Percentiles rank a stretch among this genome's conserved stretches.
phyloP scores from a whole-genome alignment of 2,113 vertebrate species.

The Pollachius pollachius region DNA sequence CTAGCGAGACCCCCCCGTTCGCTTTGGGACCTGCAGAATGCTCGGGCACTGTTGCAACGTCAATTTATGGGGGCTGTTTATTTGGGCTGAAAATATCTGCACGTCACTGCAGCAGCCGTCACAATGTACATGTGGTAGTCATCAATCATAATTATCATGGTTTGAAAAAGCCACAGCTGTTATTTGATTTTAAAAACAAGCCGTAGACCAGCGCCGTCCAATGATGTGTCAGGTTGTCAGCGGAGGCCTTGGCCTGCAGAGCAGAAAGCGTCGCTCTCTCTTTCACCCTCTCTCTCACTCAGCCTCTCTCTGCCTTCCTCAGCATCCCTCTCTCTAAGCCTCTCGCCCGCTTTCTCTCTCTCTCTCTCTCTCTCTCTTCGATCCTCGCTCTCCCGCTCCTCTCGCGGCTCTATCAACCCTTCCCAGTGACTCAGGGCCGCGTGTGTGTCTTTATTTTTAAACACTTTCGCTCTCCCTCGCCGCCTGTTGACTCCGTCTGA shows the following conservation, averaged over 20 bases:
- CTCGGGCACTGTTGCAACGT: conserved; percentile 43
- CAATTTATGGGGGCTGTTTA: conserved; percentile 51
- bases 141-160: conserved; percentile 78
- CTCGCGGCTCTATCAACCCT: conserved; percentile 58
- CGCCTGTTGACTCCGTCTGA: conserved; percentile 62
- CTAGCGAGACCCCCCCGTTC: conserved; percentile 38
- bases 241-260: conserved; percentile 70
- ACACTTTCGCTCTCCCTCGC: conserved; percentile 57
- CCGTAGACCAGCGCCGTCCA: conserved; percentile 63
- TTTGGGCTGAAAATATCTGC: conserved; percentile 70
- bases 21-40: conserved; percentile 30
- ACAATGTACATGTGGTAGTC: conserved; percentile 77
- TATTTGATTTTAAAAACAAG: conserved; percentile 79
- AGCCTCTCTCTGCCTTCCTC: conserved; percentile 13
- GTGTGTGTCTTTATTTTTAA: conserved; percentile 67
- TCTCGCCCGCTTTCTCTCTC: conserved; percentile 13
- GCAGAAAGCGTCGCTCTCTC: conserved; percentile 54
- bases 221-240: conserved; percentile 74
- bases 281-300: background rate
- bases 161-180: conserved; percentile 78
- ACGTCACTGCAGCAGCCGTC: conserved; percentile 65
- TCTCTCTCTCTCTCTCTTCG: background rate
- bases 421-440: conserved; percentile 55
- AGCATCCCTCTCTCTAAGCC: background rate
- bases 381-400: conserved; percentile 23